Evolutionary conservation across 1,140 invertebrate species (phyloP).

Genomic region (Dendrolimus punctatus): DNA sequence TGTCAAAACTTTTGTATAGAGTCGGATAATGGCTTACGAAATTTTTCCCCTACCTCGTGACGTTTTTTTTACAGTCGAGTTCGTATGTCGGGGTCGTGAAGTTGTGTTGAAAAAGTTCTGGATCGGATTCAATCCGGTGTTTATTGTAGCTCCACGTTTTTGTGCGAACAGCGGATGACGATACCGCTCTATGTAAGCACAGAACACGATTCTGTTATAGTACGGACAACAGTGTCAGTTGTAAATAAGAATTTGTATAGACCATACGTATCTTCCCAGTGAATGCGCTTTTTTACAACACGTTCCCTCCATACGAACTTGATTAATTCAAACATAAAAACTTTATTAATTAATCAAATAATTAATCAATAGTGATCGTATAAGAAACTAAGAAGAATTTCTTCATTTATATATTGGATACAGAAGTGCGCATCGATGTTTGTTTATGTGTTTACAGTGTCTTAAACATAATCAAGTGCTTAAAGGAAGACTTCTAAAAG

Average conservation of each 20-base stretch:
- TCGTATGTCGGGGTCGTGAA: conserved; percentile 58
- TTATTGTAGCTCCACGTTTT: conserved; percentile 46
- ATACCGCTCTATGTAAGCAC: conserved; percentile 53
- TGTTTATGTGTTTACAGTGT: conserved; percentile 44
- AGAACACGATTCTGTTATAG: conserved; percentile 48
- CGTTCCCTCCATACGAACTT: conserved; percentile 21
- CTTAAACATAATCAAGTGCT: conserved; percentile 39
- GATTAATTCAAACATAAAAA: conserved; percentile 6
- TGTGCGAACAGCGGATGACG: conserved; percentile 49
- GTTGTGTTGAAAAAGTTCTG: conserved; percentile 60
- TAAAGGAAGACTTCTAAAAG: conserved; percentile 34
- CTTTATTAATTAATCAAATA: conserved; percentile 12
- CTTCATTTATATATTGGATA: conserved; percentile 32
- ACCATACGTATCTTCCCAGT: conserved; percentile 63
- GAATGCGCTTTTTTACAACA: conserved; percentile 36
- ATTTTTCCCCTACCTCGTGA: conserved; percentile 66
- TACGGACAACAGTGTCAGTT: conserved; percentile 67
- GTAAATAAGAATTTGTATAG: conserved; percentile 72
- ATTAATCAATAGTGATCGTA: conserved; percentile 36
- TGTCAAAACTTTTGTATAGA: conserved; percentile 70
- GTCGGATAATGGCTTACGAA: conserved; percentile 65
- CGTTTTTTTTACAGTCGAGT: conserved; percentile 66
- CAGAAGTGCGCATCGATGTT: conserved; percentile 44
- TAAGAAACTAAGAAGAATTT: conserved; percentile 50
- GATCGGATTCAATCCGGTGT: conserved; percentile 44